phyloP scores from a whole-genome alignment of 2,113 vertebrate genomes.

The Forbesichthys agassizii region DNA sequence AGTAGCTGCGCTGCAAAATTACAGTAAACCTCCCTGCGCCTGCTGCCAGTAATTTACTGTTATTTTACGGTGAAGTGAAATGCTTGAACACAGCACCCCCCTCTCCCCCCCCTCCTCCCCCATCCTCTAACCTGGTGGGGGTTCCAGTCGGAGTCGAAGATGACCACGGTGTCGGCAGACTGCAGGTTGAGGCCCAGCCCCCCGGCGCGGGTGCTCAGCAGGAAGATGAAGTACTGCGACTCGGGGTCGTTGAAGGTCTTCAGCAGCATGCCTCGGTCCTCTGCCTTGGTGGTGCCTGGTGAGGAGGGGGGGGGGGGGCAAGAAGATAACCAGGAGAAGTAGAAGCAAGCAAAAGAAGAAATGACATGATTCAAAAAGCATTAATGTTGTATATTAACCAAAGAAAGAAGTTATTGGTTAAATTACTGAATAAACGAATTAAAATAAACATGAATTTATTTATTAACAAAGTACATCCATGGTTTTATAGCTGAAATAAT shows the following conservation, averaged over 20 bases:
- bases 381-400: neutral
- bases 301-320: neutral
- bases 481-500: too few relatives aligned
- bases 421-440: neutral
- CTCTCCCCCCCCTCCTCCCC: conserved; percentile 24
- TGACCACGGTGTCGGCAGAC: conserved; percentile 94
- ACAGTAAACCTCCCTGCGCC: too few relatives aligned
- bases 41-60: too few relatives aligned
- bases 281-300: conserved; percentile 92
- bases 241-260: conserved; percentile 93
- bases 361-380: neutral
- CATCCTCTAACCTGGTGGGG: conserved; percentile 93
- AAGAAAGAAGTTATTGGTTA: neutral
- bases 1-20: too few relatives aligned
- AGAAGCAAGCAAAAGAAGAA: neutral
- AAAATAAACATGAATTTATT: neutral
- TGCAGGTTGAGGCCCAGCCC: conserved; percentile 94
- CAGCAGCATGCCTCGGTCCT: conserved; percentile 93
- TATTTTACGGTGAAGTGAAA: too few relatives aligned
- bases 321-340: neutral
- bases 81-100: too few relatives aligned
- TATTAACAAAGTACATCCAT: neutral
- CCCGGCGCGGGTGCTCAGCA: conserved; percentile 92
- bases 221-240: conserved; percentile 92
- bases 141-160: conserved; percentile 98